Percentiles rank a stretch among this genome's conserved stretches.
Evolutionary conservation across 2,888 invertebrate species (phyloP).

Genomic region (Dromius quadrimaculatus): DNA sequence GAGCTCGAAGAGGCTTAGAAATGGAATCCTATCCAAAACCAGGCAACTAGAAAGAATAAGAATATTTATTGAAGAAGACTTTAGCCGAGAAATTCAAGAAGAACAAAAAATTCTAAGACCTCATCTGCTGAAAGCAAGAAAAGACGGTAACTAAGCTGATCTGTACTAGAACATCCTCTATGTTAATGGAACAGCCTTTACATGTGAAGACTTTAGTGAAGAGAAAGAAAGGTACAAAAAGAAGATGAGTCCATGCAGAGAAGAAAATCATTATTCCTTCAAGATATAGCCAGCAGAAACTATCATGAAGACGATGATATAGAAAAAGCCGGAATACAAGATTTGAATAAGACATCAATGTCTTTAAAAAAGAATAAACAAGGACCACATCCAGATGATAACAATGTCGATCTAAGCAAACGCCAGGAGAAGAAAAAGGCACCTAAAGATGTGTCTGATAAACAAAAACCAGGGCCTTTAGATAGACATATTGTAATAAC

Average conservation of each 20-base stretch:
- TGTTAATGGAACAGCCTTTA: neutral
- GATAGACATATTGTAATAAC: neutral
- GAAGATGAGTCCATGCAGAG: no score
- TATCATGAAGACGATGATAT: neutral
- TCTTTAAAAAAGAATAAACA: neutral
- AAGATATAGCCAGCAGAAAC: neutral
- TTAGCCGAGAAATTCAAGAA: neutral
- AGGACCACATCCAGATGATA: neutral
- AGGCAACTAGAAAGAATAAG: neutral
- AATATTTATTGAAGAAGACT: neutral
- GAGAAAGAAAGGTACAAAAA: no score
- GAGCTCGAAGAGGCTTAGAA: neutral
- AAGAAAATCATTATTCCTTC: no score
- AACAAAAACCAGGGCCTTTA: neutral
- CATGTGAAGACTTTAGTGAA: neutral
- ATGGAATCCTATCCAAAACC: neutral
- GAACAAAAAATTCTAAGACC: constrained; percentile 1
- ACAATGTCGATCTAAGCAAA: neutral
- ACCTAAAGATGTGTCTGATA: no score
- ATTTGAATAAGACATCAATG: neutral
- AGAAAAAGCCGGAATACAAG: neutral
- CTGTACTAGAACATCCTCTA: neutral
- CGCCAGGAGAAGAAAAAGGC: no score
- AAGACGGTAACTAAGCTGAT: neutral
- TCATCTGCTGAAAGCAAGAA: neutral